Percentiles rank a stretch among this genome's conserved stretches.
These are phyloP conservation scores for Serrognathus titanus DNA, from an alignment of 2,888 invertebrate species.

Conservation along the genomic window DNA sequence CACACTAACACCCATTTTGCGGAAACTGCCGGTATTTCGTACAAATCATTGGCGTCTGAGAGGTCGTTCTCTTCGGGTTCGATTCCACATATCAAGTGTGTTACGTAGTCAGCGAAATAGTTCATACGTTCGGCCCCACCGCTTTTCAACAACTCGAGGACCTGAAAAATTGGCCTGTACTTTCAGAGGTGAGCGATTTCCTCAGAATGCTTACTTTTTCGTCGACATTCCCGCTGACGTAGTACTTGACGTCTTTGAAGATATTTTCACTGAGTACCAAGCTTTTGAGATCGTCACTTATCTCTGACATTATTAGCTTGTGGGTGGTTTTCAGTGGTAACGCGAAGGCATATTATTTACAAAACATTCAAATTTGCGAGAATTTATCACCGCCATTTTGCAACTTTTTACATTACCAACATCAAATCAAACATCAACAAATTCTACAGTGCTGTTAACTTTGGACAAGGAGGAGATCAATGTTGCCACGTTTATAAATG, in stretches of 20 bases:
- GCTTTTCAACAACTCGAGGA: conserved; percentile 71
- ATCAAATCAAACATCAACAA: too few relatives aligned
- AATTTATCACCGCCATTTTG: conserved; percentile 12
- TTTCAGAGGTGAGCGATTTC: conserved; percentile 4
- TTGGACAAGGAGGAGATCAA: too few relatives aligned
- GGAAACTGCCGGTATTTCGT: conserved; percentile 87
- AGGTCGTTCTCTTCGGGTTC: conserved; percentile 84
- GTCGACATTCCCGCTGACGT: conserved; percentile 74
- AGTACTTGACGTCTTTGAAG: conserved; percentile 82
- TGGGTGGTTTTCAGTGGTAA: conserved; percentile 6
- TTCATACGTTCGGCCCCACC: conserved; percentile 86
- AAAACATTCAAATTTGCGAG: conserved; percentile 7
- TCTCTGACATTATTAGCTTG: conserved; percentile 43
- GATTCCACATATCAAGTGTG: conserved; percentile 85
- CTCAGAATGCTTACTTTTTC: conserved; percentile 57
- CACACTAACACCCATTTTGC: conserved; percentile 80
- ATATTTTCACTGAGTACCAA: conserved; percentile 56
- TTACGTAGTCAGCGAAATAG: conserved; percentile 88
- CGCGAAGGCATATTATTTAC: not conserved
- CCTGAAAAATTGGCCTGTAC: conserved; percentile 54
- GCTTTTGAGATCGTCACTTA: conserved; percentile 48
- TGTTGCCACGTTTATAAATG: too few relatives aligned
- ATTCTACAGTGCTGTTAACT: too few relatives aligned
- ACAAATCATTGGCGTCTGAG: conserved; percentile 87
- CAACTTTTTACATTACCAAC: not conserved